A percentile compares a stretch with the other conserved stretches of the same genome.
Evolutionary conservation across 1,140 invertebrate species (phyloP).

Genomic region (Diabrotica virgifera): DNA sequence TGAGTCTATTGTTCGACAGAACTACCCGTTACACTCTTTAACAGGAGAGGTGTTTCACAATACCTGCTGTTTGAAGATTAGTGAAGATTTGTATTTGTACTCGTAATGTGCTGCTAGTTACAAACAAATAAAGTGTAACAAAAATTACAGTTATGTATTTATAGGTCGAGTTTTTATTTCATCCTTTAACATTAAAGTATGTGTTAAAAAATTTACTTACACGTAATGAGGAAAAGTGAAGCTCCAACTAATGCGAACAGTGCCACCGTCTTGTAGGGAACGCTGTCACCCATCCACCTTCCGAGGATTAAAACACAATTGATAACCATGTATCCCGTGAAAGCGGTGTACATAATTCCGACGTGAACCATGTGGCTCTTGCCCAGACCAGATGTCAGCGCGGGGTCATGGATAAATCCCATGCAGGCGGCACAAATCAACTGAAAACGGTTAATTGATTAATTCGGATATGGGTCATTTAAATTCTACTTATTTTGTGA

Average conservation of each 20-base stretch:
- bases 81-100: no score
- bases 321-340: conserved; percentile 61
- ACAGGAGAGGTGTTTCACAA: no score
- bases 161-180: no score
- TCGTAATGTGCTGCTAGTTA: no score
- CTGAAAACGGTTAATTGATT: conserved; percentile 23
- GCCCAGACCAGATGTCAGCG: conserved; percentile 43
- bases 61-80: no score
- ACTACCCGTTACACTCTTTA: no score
- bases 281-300: conserved; percentile 59
- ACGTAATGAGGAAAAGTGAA: conserved; percentile 55
- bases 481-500: no score
- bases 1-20: no score
- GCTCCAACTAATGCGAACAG: conserved; percentile 61
- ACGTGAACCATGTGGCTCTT: conserved; percentile 54
- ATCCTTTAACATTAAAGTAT: no score
- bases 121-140: no score
- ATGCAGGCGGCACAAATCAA: conserved; percentile 45
- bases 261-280: conserved; percentile 62
- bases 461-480: no score
- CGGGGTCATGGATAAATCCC: conserved; percentile 56
- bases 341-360: conserved; percentile 56
- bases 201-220: conserved; percentile 6
- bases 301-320: conserved; percentile 60
- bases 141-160: no score